Percentiles rank a stretch among this genome's conserved stretches.
Evolutionary conservation across 1,140 invertebrate species (phyloP).

Genomic region (Tetranychus urticae): DNA sequence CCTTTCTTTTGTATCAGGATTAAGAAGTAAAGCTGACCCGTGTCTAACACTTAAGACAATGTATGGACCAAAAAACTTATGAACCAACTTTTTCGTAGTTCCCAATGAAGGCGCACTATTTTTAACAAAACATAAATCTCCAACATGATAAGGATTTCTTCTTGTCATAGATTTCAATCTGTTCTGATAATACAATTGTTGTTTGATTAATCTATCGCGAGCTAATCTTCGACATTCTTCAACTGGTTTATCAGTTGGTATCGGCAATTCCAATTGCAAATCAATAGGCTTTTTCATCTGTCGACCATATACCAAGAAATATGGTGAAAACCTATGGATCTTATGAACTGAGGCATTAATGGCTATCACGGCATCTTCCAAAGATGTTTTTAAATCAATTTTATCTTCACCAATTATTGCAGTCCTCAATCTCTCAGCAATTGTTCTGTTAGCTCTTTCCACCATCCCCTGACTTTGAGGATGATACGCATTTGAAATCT

Average conservation of each 20-base stretch:
- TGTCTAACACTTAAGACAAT: too few relatives aligned
- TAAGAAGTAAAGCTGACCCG: too few relatives aligned
- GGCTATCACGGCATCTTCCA: background rate
- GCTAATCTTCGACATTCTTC: background rate
- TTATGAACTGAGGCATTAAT: background rate
- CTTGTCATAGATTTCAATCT: background rate
- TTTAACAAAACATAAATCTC: background rate
- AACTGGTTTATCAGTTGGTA: background rate
- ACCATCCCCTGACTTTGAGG: background rate
- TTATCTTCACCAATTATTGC: background rate
- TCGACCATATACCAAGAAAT: background rate
- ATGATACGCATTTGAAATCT: background rate
- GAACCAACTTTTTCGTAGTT: too few relatives aligned
- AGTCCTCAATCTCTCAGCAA: background rate
- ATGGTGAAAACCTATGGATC: background rate
- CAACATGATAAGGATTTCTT: background rate
- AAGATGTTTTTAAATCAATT: background rate
- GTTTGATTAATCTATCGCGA: background rate
- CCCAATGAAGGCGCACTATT: too few relatives aligned
- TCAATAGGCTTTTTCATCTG: background rate
- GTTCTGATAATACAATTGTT: background rate
- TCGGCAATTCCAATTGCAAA: background rate
- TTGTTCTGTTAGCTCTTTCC: conserved; percentile 2
- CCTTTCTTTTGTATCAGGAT: too few relatives aligned
- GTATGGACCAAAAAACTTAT: too few relatives aligned